Evolutionary conservation across 2,888 invertebrate genomes (phyloP), one percentile per base, ranked within the genome.

Genomic region (Apantesis nais): DNA sequence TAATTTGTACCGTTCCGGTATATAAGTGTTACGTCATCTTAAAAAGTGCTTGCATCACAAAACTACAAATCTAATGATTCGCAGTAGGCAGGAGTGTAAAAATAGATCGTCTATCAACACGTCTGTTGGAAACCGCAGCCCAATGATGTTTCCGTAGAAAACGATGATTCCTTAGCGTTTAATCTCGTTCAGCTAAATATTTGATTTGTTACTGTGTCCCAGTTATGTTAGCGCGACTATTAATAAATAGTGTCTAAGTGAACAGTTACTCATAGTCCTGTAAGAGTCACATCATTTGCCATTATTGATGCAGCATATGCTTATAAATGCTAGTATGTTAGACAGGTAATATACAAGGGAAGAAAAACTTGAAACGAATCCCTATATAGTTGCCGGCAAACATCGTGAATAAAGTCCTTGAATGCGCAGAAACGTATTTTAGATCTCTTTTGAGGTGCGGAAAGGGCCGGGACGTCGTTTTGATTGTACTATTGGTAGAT

Each of bases 61-160:
- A 63, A 34, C 34, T 22, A 39, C 61, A 66, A 48, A 41, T 19
- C 58, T 11, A 60, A 66, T 73, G 73, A 80, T 71, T 65, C 69
- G 65, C 68, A 66, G 65, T 75, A 37, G 68, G 44, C n/a, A 67
- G 71, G 70, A 73, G 37, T 58, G 8, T 68, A 71, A 66, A 75
- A 78, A 78, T 78, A 78, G 71, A 55, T n/a, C 52, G 48, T 78
- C 78, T 39, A 65, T 78, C 78, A 73, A 61, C 80, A 34, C 68
- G 37, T n/a, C 68, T 60, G 66, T 78, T 74, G 72, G 58, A 4
- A 69, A 39, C 66, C 72, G 63, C 61, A 62, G 61, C 48, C 31
- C 67, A 68, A 29, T 70, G 61, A 37, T 70, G 65, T 72, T 72
- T 78, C 67, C 64, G 31, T 78, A 75, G 68, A 80, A 75, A 80